Conservation (phyloP, 2,888 invertebrate genomes). For the Frankliniella intonsa region DNA sequence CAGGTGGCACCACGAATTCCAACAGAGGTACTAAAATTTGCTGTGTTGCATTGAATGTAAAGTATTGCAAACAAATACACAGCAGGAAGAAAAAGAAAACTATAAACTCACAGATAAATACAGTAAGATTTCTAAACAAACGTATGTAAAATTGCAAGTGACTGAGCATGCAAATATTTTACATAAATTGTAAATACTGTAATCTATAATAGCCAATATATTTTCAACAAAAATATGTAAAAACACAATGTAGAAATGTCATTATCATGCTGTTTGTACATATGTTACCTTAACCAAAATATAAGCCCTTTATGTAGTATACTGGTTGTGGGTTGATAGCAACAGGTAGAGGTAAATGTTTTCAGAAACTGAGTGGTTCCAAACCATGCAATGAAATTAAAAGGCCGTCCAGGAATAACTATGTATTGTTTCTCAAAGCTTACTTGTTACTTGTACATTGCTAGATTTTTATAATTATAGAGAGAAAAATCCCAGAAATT, state of each 20-base stretch:
- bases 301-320: not conserved
- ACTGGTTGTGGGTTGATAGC: constrained; percentile 13
- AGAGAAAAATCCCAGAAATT: too few relatives aligned
- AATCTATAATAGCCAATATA: not conserved
- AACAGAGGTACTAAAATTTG: constrained; percentile 74
- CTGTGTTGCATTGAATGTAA: too few relatives aligned
- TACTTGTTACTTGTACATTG: too few relatives aligned
- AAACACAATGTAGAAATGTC: not conserved
- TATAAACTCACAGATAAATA: too few relatives aligned
- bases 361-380: not conserved
- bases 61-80: not conserved
- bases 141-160: not conserved
- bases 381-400: not conserved
- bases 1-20: constrained; percentile 94
- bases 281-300: not conserved
- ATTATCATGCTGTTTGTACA: not conserved
- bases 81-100: not conserved
- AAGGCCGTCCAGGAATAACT: constrained; percentile 1
- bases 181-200: not conserved
- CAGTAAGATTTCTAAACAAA: not conserved
- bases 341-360: not conserved
- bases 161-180: not conserved
- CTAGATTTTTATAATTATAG: too few relatives aligned
- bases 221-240: not conserved
- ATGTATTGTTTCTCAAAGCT: too few relatives aligned